Evolutionary conservation across 1,140 invertebrate species (phyloP), one percentile per base, ranked within the genome.

Genomic region (Coenobita brevimanus): DNA sequence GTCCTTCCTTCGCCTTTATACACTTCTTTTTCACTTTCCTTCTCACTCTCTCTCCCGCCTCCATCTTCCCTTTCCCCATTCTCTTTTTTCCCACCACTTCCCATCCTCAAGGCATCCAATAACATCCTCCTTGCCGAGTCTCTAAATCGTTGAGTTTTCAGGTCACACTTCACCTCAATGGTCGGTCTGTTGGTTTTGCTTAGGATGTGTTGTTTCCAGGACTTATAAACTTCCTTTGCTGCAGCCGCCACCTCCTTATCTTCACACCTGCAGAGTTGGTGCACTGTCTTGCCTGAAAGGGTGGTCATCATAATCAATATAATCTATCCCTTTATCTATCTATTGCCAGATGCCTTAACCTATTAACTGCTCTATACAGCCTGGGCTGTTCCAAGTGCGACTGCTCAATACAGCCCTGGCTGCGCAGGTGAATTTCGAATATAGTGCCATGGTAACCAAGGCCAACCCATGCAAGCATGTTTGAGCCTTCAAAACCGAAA

Each of bases 111-210:
- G 0, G 69, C 71, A 17, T 87, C 89, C 36, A 78, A 38, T 41
- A 89, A 75, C 89, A 89, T 87, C 21, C 50, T 57, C 62, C 83
- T 82, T 30, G 89, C 89, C 13, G 84, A 73, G 30, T 82, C 54
- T 17, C 89, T 43, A 24, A 89, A 73, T 24, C 46, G 38, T 62
- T 89, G 78, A 2, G 89, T 89, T 71, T 82, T 86, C 15, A 50
- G 38, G 43, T 89, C 89, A 69, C 78, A 87, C 4, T 69, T 73
- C n/a, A 87, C 89, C 54, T 89, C 89, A 33, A 89, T 82, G 17
- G 38, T 15, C 17, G 89, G 84, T 38, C 79, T 75, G 38, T 87
- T 87, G n/a, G 67, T 60, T 54, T 80, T 87, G 50, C 83, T 82
- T 2, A 64, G 60, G 33, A 87, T 30, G 69, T 89, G 64, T 0